phyloP scores from a whole-genome alignment of 2,797 vertebrate genomes.

The Myotis myotis region DNA sequence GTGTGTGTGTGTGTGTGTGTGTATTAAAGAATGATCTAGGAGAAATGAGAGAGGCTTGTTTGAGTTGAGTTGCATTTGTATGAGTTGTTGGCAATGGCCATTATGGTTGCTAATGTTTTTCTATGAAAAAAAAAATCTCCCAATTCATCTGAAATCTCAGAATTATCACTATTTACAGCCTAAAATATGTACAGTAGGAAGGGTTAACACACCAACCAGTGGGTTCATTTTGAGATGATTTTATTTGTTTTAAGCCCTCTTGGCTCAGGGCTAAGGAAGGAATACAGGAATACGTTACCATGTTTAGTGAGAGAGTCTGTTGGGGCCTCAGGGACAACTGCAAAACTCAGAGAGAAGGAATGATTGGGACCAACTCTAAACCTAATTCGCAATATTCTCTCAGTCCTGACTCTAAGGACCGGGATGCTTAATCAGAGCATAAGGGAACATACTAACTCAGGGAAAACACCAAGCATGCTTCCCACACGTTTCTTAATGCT shows the following conservation, averaged over 20 bases:
- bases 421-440: not conserved
- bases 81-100: rapidly evolving
- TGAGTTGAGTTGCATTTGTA: not conserved
- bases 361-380: too few relatives aligned
- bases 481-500: rapidly evolving
- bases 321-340: too few relatives aligned
- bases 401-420: not conserved
- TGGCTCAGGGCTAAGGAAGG: not conserved
- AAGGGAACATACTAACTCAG: rapidly evolving
- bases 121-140: not conserved
- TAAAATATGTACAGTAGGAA: too few relatives aligned
- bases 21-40: not conserved
- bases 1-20: too few relatives aligned
- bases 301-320: not conserved
- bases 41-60: not conserved
- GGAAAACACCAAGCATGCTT: rapidly evolving
- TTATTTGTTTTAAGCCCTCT: not conserved
- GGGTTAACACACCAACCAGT: too few relatives aligned
- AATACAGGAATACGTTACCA: not conserved
- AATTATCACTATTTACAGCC: not conserved
- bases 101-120: not conserved
- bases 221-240: too few relatives aligned
- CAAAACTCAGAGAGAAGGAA: not conserved
- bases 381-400: not conserved
- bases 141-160: not conserved